These are phyloP conservation scores for Ivindomyrus marchei DNA, from an alignment of 2,113 vertebrate genomes.

Conservation along the genomic window DNA sequence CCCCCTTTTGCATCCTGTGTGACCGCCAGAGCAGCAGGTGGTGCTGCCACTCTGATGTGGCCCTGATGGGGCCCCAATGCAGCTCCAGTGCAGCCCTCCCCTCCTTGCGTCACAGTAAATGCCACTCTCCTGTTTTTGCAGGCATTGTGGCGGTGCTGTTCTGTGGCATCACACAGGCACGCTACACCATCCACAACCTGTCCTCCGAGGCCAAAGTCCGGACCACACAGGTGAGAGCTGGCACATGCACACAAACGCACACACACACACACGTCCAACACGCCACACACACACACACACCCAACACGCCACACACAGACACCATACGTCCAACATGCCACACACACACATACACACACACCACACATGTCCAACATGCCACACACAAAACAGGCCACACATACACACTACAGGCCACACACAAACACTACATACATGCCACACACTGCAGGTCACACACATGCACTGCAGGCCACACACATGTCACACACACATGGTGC, in stretches of 20 bases:
- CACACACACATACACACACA: no score
- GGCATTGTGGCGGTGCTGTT: constrained; percentile 80
- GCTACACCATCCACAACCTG: constrained; percentile 76
- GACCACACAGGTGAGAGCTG: constrained; percentile 68
- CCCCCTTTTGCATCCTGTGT: background rate
- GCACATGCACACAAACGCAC: background rate
- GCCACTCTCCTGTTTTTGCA: constrained; percentile 40
- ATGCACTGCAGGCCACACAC: background rate
- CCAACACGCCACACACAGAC: no score
- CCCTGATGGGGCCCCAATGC: background rate
- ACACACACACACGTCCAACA: no score
- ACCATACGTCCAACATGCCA: background rate
- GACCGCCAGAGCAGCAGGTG: background rate
- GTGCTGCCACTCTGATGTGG: background rate
- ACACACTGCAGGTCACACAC: background rate
- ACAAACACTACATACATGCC: background rate
- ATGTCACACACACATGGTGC: background rate
- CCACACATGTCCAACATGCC: no score
- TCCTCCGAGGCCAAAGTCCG: constrained; percentile 66
- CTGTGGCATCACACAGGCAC: constrained; percentile 76
- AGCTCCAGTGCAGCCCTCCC: background rate
- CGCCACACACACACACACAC: background rate
- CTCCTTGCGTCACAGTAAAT: background rate
- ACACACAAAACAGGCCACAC: no score
- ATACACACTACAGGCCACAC: no score